These are phyloP conservation scores for Dinoponera quadriceps DNA, from an alignment of 1,140 invertebrate genomes.

Conservation along the genomic window DNA sequence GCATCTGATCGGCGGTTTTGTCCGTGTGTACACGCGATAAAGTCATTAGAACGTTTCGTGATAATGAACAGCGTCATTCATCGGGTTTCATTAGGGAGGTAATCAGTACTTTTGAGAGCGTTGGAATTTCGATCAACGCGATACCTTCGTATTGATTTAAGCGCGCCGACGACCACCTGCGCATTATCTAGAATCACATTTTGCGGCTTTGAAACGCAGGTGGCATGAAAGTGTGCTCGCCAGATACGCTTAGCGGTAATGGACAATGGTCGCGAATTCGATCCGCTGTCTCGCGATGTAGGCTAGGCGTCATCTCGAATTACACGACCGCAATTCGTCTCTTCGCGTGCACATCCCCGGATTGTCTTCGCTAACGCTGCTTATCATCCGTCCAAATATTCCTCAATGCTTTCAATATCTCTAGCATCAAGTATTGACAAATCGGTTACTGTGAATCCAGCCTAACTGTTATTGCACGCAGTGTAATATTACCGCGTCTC, in stretches of 20 bases:
- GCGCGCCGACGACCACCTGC: background rate
- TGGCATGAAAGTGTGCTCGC: slow-evolving; percentile 13
- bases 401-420: too few relatives aligned
- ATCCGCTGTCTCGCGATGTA: slow-evolving; percentile 37
- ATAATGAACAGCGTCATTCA: background rate
- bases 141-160: background rate
- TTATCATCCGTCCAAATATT: slow-evolving; percentile 2
- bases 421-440: too few relatives aligned
- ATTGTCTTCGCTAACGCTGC: slow-evolving; percentile 3
- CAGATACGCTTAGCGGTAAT: slow-evolving; percentile 28
- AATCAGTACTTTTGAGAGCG: too few relatives aligned
- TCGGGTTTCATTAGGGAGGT: background rate
- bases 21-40: background rate
- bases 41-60: slow-evolving; percentile 15
- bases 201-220: slow-evolving; percentile 13
- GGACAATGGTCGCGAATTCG: slow-evolving; percentile 34
- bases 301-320: slow-evolving; percentile 35
- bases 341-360: background rate
- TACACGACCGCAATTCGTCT: slow-evolving; percentile 19
- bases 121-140: too few relatives aligned
- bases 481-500: too few relatives aligned
- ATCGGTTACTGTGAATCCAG: too few relatives aligned
- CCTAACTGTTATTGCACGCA: too few relatives aligned
- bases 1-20: slow-evolving; percentile 6
- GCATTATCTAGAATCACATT: slow-evolving; percentile 17